Percentiles rank a stretch among this genome's conserved stretches.
These are phyloP conservation scores for Pterostichus niger DNA, from an alignment of 2,888 invertebrate genomes.

Conservation along the genomic window DNA sequence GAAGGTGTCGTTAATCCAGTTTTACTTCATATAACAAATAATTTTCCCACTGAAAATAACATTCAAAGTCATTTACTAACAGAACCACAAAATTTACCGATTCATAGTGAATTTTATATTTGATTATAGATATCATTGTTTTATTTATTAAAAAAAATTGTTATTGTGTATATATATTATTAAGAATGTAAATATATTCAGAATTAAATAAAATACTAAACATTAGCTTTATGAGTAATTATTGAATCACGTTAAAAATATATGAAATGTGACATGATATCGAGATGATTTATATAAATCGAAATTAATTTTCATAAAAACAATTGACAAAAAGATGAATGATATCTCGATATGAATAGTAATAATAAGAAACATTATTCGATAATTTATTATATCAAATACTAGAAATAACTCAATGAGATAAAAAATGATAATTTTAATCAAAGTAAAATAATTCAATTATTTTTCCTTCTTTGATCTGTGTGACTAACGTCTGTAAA, in stretches of 20 bases:
- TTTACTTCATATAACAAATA: conserved; percentile 14
- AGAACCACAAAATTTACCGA: conserved; percentile 13
- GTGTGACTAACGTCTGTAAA: neutral
- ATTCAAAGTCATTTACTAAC: neutral
- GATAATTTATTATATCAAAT: too few species aligned
- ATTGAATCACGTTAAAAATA: too few species aligned
- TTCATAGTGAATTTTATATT: conserved; percentile 21
- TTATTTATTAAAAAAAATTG: neutral
- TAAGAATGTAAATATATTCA: neutral
- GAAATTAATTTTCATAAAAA: too few species aligned
- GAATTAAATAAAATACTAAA: neutral
- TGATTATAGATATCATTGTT: conserved; percentile 25
- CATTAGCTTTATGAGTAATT: neutral
- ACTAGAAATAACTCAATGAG: neutral
- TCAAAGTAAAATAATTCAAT: neutral
- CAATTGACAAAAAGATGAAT: too few species aligned
- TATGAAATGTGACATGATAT: too few species aligned
- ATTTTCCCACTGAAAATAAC: conserved; percentile 8
- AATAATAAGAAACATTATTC: neutral
- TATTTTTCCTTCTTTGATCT: neutral
- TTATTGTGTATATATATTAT: neutral
- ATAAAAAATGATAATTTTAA: neutral
- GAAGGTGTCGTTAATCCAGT: conserved; percentile 68
- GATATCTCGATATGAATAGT: too few species aligned
- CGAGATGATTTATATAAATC: too few species aligned